phyloP scores from a whole-genome alignment of 2,888 invertebrate species.

The Coelopa pilipes region DNA sequence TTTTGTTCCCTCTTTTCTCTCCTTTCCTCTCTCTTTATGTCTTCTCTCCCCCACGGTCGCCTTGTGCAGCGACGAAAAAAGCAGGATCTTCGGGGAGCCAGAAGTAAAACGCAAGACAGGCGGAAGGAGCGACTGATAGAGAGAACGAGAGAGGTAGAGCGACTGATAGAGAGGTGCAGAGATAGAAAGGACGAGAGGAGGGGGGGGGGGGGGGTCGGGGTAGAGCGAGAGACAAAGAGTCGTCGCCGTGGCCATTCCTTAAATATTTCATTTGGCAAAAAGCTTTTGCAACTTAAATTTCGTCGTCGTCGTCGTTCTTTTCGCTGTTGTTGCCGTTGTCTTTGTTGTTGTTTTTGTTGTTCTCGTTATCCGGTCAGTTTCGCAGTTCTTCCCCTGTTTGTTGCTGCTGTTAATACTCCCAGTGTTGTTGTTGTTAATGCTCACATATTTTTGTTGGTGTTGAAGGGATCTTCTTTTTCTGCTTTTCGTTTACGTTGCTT shows the following conservation, averaged over 20 bases:
- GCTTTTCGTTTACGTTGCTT: background rate
- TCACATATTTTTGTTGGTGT: background rate
- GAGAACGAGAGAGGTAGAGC: no score
- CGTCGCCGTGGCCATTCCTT: background rate
- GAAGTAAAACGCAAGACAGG: no score
- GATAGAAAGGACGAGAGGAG: no score
- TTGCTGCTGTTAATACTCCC: background rate
- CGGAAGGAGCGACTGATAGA: no score
- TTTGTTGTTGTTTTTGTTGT: background rate
- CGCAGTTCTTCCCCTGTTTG: background rate
- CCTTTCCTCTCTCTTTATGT: no score
- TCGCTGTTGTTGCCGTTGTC: background rate
- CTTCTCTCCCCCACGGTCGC: no score
- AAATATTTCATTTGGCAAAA: slow-evolving; percentile 24
- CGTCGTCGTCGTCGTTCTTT: background rate
- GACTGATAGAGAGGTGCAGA: no score
- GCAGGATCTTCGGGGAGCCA: no score
- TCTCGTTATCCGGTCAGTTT: background rate
- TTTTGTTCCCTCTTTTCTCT: no score
- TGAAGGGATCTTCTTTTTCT: background rate
- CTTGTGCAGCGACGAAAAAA: no score
- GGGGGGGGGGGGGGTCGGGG: no score
- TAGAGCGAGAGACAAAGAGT: no score
- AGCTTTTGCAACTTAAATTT: slow-evolving; percentile 17
- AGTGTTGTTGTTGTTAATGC: background rate